Evolutionary conservation across 2,888 invertebrate species (phyloP).

Genomic region (Hirudinaria manillensis): DNA sequence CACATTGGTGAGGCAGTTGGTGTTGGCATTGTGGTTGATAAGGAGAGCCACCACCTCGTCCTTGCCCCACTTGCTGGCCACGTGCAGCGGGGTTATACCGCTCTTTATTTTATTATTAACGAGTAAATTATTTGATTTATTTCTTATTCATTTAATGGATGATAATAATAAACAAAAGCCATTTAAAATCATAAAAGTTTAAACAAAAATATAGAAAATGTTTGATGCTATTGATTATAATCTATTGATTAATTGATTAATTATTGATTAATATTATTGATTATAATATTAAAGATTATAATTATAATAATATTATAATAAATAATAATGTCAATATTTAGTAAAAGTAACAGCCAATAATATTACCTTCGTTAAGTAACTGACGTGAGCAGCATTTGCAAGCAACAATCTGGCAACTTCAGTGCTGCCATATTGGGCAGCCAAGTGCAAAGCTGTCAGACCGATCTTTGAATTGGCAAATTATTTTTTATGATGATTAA

Average conservation of each 20-base stretch:
- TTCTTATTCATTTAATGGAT: too few species aligned
- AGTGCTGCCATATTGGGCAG: constrained; percentile 97
- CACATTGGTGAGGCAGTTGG: constrained; percentile 21
- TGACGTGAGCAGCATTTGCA: constrained; percentile 93
- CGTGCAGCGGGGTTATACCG: constrained; percentile 22
- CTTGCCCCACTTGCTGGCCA: constrained; percentile 23
- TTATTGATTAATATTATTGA: too few species aligned
- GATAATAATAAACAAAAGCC: not conserved
- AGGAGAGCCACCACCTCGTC: not conserved
- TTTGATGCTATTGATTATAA: too few species aligned
- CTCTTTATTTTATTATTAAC: not conserved
- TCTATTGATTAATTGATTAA: too few species aligned
- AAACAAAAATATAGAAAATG: not conserved
- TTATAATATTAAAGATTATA: too few species aligned
- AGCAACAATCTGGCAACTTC: constrained; percentile 86
- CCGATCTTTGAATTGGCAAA: constrained; percentile 63
- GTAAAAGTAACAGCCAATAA: not conserved
- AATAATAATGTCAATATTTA: too few species aligned
- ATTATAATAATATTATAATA: too few species aligned
- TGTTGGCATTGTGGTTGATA: constrained; percentile 19
- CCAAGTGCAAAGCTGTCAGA: constrained; percentile 97
- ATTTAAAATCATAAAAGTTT: not conserved
- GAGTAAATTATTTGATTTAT: too few species aligned
- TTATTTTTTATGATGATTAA: not conserved
- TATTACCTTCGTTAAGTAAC: constrained; percentile 82